Evolutionary conservation across 2,888 invertebrate genomes (phyloP).

Genomic region (Dolichopus griseipennis): DNA sequence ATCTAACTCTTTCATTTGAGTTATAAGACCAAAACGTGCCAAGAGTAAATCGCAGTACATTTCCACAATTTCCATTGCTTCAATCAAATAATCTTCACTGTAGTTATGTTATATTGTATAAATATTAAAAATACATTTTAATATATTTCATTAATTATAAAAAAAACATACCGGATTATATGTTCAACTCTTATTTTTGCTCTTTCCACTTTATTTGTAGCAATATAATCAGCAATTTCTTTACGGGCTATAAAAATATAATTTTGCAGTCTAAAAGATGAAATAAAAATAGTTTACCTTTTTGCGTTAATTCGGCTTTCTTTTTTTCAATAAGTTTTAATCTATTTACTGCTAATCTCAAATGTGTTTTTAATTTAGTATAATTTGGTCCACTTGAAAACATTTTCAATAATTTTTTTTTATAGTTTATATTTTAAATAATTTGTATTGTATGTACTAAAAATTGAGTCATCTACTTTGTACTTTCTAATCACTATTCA

Average conservation of each 20-base stretch:
- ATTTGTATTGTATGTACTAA: no score
- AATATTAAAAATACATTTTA: not conserved
- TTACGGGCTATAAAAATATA: constrained; percentile 41
- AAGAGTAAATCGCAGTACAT: constrained; percentile 97
- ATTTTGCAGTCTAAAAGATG: not conserved
- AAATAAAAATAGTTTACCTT: constrained; percentile 74
- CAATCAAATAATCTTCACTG: constrained; percentile 96
- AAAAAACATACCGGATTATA: constrained; percentile 65
- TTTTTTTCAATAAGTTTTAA: constrained; percentile 94
- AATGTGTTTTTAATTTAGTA: constrained; percentile 90
- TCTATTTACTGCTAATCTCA: constrained; percentile 85
- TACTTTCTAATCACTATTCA: no score
- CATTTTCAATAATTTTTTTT: constrained; percentile 47
- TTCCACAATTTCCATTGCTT: constrained; percentile 98
- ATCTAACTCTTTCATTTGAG: constrained; percentile 93
- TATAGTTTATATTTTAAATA: not conserved
- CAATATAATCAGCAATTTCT: constrained; percentile 95
- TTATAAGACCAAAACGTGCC: constrained; percentile 91
- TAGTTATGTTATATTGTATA: no score
- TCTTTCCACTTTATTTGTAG: constrained; percentile 72
- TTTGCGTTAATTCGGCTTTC: constrained; percentile 92
- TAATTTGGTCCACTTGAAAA: constrained; percentile 90
- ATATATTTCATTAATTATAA: no score
- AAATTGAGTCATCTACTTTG: no score
- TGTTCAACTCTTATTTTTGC: constrained; percentile 97